Percentiles rank a stretch among this genome's conserved stretches.
Evolutionary conservation across 2,797 vertebrate genomes (phyloP).

Genomic region (Clarias fuscus): DNA sequence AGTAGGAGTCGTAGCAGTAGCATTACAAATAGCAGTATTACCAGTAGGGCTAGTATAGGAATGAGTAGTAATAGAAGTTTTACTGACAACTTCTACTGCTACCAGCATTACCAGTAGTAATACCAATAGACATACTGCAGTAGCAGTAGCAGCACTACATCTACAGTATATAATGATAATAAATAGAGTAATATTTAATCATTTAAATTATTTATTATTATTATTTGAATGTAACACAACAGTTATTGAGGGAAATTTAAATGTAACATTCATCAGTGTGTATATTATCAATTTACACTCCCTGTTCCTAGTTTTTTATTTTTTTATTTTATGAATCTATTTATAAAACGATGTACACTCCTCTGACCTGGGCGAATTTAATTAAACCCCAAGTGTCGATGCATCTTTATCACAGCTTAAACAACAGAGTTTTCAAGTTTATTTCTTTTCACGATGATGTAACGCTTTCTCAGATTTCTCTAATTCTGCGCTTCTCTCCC

Average conservation of each 20-base stretch:
- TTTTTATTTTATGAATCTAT: background rate
- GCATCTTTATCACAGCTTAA: background rate
- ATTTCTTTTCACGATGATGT: background rate
- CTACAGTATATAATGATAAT: background rate
- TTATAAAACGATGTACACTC: background rate
- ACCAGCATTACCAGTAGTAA: background rate
- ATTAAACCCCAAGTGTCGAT: background rate
- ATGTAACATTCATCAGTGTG: background rate
- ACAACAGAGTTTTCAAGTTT: background rate
- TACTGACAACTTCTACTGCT: background rate
- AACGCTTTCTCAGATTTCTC: background rate
- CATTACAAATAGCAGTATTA: background rate
- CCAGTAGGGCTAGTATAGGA: background rate
- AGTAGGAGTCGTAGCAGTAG: background rate
- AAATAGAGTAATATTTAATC: background rate
- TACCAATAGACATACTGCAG: background rate
- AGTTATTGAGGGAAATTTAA: background rate
- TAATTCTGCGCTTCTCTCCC: background rate
- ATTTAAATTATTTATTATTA: too few relatives aligned
- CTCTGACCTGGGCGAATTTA: background rate
- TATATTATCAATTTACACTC: background rate
- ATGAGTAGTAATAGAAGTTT: too few relatives aligned
- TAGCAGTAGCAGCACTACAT: background rate
- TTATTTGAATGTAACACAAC: background rate
- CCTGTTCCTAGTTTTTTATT: background rate